These are phyloP conservation scores for Drosophila navojoa DNA, from an alignment of 1,140 invertebrate genomes.

Conservation along the genomic window DNA sequence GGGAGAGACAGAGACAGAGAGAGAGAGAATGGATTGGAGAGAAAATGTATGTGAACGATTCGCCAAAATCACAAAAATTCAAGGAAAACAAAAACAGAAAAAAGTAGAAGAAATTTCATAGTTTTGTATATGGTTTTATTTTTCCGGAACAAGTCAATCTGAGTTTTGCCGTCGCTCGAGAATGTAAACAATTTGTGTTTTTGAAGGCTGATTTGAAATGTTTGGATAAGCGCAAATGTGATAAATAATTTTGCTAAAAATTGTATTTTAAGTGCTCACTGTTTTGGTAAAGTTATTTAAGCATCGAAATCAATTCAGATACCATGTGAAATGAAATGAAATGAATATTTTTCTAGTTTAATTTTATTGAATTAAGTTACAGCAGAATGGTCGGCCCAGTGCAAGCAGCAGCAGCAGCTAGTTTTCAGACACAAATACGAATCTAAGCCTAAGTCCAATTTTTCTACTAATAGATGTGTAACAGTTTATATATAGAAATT, in stretches of 20 bases:
- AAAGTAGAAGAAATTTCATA: constrained; percentile 22
- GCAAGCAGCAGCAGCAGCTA: constrained; percentile 70
- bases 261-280: constrained; percentile 52
- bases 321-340: not conserved
- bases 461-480: constrained; percentile 51
- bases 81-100: constrained; percentile 1
- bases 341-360: constrained; percentile 36
- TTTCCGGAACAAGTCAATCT: constrained; percentile 55
- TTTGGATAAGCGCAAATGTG: constrained; percentile 79
- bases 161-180: constrained; percentile 57
- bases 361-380: constrained; percentile 34
- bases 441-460: constrained; percentile 61
- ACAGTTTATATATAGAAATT: constrained; percentile 19
- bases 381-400: constrained; percentile 44
- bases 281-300: constrained; percentile 63
- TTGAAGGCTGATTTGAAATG: constrained; percentile 37
- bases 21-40: constrained; percentile 16
- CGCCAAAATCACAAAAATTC: constrained; percentile 43
- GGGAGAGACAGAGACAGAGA: constrained; percentile 34
- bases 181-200: not conserved
- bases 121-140: constrained; percentile 43
- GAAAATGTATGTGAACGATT: constrained; percentile 57
- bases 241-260: constrained; percentile 77
- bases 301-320: constrained; percentile 19
- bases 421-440: constrained; percentile 61